These are phyloP conservation scores for Gymnothorax javanicus DNA, from an alignment of 2,797 vertebrate species.

Conservation along the genomic window DNA sequence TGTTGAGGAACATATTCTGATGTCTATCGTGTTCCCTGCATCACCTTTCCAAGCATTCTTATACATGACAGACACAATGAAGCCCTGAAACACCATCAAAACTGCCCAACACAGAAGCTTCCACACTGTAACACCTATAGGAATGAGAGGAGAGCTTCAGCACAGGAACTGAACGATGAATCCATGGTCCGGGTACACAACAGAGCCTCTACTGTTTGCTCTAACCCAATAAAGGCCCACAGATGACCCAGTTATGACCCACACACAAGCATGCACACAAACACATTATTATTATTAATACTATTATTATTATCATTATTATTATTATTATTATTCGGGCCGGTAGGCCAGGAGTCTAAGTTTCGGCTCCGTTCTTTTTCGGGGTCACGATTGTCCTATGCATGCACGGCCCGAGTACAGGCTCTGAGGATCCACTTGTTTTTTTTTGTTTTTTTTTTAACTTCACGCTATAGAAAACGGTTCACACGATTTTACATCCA, in stretches of 20 bases:
- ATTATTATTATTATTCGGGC: not conserved
- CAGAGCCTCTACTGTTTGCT: not conserved
- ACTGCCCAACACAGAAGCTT: not conserved
- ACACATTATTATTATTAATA: not conserved
- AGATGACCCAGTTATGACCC: not conserved
- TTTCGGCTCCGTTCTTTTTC: no score
- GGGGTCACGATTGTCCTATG: no score
- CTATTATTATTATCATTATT: not conserved
- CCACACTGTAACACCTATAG: not conserved
- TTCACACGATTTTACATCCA: not conserved
- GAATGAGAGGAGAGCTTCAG: not conserved
- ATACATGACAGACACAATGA: conserved; percentile 25
- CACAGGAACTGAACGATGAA: conserved; percentile 24
- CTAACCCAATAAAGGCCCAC: not conserved
- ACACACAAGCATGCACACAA: not conserved
- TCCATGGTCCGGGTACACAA: not conserved
- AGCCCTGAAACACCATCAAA: conserved; percentile 26
- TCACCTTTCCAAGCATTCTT: conserved; percentile 18
- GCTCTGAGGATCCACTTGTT: no score
- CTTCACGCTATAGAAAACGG: not conserved
- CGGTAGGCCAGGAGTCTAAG: no score
- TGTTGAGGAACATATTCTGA: not conserved
- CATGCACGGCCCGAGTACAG: no score
- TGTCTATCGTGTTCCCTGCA: conserved; percentile 10
- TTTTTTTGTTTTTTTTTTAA: no score